Evolutionary conservation across 2,888 invertebrate species (phyloP), one percentile per base, ranked within the genome.

Genomic region (Panopea generosa): DNA sequence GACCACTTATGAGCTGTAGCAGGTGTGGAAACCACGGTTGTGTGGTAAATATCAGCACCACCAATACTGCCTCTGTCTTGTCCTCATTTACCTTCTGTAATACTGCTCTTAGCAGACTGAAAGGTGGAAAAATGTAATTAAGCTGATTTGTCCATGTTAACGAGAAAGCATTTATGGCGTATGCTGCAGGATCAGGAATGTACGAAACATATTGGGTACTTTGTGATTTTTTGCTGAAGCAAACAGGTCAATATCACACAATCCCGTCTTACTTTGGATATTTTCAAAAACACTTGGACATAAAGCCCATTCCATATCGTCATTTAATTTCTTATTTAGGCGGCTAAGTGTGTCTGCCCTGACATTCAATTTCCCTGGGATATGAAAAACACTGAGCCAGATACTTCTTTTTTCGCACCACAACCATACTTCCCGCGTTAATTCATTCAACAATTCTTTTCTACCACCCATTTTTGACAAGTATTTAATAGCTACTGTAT

Each of bases 51-150:
- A 67, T 33, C 38, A 71, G 74, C 2, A 56, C 69, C n/a, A 79
- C 27, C n/a, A 79, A 7, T 2, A 72, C 29, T 29, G 52, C 69
- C 27, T 65, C 61, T 11, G 68, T 59, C 22, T 59, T 1, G 53
- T 73, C 73, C 20, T 55, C 24, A 3, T 11, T 7, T 16, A 79
- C 7, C 59, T 80, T 80, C 57, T 80, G 66, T 2, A 80, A 29
- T 2, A 76, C 63, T 14, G 1, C 2, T 33, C 70, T 69, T 11
- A 80, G 20, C 11, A 76, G 7, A 43, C 76, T 80, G 56, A 81
- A 81, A 71, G 77, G 81, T 20, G 59, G 69, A 52, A 77, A 77
- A n/a, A 77, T 63, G 49, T 77, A 73, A 33, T 52, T 33, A 22
- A 53, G 55, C 27, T 38, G 4, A n/a, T 66, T 47, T 33, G 7